Evolutionary conservation across 2,797 vertebrate species (phyloP).

Genomic region (Siniperca scherzeri): DNA sequence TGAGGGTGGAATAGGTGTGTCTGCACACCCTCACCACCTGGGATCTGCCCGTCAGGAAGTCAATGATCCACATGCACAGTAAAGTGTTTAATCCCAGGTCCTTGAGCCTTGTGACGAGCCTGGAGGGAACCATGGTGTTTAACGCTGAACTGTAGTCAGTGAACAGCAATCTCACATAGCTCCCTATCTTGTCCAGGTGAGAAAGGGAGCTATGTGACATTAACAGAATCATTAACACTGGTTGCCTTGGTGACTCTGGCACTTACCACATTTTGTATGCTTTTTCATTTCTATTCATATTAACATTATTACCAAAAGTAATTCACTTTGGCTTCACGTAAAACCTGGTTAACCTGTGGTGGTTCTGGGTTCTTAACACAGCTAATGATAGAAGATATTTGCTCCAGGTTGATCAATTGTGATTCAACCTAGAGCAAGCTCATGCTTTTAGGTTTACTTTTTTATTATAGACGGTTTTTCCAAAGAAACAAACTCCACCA

Average conservation of each 20-base stretch:
- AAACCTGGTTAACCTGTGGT: background rate
- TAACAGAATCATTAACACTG: too few relatives aligned
- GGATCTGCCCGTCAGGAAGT: too few relatives aligned
- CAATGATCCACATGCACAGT: too few relatives aligned
- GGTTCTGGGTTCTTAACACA: background rate
- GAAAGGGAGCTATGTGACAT: too few relatives aligned
- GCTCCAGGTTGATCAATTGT: background rate
- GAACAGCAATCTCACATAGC: too few relatives aligned
- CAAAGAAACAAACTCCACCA: background rate
- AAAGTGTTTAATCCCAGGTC: too few relatives aligned
- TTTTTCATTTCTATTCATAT: background rate
- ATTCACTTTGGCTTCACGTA: background rate
- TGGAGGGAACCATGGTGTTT: too few relatives aligned
- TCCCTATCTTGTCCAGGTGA: too few relatives aligned
- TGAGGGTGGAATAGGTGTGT: too few relatives aligned
- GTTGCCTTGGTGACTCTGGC: background rate
- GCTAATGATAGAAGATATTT: background rate
- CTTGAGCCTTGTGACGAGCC: too few relatives aligned
- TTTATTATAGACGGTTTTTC: background rate
- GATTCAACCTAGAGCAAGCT: background rate
- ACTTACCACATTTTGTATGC: background rate
- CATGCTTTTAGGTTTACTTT: background rate
- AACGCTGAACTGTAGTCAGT: too few relatives aligned
- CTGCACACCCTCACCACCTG: too few relatives aligned
- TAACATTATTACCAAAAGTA: background rate